Evolutionary conservation across 2,797 vertebrate genomes (phyloP).

Genomic region (Diceros bicornis): DNA sequence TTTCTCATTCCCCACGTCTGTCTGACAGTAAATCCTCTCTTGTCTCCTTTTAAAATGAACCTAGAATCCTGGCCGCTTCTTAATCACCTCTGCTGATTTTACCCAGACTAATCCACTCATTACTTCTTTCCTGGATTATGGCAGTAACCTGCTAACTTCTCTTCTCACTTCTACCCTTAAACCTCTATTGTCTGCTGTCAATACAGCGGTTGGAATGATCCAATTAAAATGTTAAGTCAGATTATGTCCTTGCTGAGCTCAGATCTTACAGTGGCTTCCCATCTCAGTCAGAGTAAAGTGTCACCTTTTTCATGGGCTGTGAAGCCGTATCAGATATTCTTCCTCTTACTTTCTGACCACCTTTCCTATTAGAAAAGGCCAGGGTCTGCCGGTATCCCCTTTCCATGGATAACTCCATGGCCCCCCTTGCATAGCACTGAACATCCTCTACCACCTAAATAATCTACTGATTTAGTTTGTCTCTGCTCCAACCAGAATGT

Average conservation of each 20-base stretch:
- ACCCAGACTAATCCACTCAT: not conserved
- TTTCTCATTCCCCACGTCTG: not conserved
- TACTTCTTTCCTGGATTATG: not conserved
- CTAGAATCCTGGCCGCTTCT: not conserved
- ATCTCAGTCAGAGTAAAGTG: not conserved
- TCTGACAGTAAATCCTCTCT: not conserved
- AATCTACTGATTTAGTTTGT: not conserved
- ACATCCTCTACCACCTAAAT: not conserved
- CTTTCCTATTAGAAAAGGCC: not conserved
- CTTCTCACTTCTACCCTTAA: not conserved
- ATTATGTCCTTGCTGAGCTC: not conserved
- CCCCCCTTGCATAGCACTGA: not conserved
- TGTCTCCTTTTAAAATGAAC: not conserved
- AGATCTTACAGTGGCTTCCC: not conserved
- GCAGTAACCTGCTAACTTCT: not conserved
- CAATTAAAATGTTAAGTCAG: not conserved
- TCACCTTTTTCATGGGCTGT: not conserved
- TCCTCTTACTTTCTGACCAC: not conserved
- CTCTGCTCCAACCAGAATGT: not conserved
- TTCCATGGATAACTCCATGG: not conserved
- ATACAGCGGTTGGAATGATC: not conserved
- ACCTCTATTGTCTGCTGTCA: not conserved
- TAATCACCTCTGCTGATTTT: not conserved
- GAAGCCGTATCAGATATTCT: not conserved
- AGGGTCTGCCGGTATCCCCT: not conserved